Percentiles rank a stretch among this genome's conserved stretches.
These are phyloP conservation scores for Tipula helvola DNA, from an alignment of 2,888 invertebrate species.

Conservation along the genomic window DNA sequence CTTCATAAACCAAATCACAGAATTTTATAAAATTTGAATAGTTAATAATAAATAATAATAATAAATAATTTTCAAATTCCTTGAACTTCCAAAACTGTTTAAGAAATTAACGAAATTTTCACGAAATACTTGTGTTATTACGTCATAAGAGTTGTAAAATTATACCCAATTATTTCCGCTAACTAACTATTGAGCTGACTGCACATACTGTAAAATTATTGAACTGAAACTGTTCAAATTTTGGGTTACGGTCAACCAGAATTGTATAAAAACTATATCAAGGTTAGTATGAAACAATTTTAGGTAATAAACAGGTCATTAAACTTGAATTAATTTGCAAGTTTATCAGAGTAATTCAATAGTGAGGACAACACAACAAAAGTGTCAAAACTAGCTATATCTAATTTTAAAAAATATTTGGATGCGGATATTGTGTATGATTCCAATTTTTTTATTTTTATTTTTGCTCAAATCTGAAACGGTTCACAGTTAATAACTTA, in stretches of 20 bases:
- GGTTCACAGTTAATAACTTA: not conserved
- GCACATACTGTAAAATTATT: not conserved
- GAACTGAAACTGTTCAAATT: not conserved
- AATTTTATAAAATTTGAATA: too few relatives aligned
- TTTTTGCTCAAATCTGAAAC: not conserved
- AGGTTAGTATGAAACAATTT: not conserved
- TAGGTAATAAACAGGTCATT: not conserved
- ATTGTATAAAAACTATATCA: not conserved
- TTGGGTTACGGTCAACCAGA: not conserved
- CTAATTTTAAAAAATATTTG: too few relatives aligned
- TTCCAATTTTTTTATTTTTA: too few relatives aligned
- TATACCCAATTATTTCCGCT: not conserved
- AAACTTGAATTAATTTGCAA: not conserved
- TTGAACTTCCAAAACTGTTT: too few relatives aligned
- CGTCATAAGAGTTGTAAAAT: not conserved
- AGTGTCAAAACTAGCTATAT: too few relatives aligned
- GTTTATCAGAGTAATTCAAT: too few relatives aligned
- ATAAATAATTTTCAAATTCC: too few relatives aligned
- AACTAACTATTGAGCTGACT: not conserved
- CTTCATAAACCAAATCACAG: too few relatives aligned
- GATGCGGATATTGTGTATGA: not conserved
- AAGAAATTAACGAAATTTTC: not conserved
- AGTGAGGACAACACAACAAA: too few relatives aligned
- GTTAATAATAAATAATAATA: too few relatives aligned
- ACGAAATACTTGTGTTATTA: too few relatives aligned